Conservation (phyloP, 2,113 vertebrate species). For the Gallinago jamesoni region DNA sequence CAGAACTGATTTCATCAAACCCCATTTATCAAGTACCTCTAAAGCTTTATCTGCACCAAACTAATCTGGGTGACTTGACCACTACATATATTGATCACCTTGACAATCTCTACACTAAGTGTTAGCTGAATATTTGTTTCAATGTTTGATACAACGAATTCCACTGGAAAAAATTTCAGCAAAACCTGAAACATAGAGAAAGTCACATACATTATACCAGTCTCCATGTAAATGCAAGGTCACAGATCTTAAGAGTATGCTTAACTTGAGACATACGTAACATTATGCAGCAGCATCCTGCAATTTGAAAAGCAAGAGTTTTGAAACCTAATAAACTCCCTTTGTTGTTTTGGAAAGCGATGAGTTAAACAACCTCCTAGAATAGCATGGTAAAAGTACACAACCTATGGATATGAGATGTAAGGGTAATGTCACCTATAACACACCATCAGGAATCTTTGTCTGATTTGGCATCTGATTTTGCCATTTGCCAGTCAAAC, state of each 20-base stretch:
- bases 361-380: background rate
- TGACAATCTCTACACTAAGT: background rate
- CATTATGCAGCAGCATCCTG: background rate
- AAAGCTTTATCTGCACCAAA: background rate
- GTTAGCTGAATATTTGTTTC: background rate
- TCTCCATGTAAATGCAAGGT: background rate
- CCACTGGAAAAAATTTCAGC: background rate
- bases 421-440: background rate
- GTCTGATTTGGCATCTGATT: background rate
- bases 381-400: rapidly evolving
- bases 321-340: background rate
- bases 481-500: background rate
- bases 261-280: background rate
- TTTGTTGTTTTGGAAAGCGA: background rate
- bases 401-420: background rate
- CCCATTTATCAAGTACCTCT: background rate
- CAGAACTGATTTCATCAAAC: background rate
- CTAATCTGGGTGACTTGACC: background rate
- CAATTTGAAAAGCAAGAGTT: background rate
- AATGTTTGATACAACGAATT: background rate
- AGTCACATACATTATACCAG: rapidly evolving
- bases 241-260: background rate
- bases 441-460: rapidly evolving
- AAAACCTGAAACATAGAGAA: background rate
- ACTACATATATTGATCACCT: rapidly evolving